Evolutionary conservation across 2,113 vertebrate species (phyloP).

Genomic region (Sinocyclocheilus rhinocerous): DNA sequence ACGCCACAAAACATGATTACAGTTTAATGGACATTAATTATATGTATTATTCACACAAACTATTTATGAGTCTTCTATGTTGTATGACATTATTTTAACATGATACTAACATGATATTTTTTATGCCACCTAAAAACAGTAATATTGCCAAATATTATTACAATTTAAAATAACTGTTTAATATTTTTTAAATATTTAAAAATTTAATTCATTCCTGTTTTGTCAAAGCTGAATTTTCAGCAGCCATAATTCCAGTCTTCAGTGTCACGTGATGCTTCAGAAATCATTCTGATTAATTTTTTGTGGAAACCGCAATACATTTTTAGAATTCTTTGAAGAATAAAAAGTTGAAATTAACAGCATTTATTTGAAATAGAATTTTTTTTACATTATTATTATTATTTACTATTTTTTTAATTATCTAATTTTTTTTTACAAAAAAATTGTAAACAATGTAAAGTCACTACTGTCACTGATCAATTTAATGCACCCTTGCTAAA

Average conservation of each 20-base stretch:
- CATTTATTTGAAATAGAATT: no score
- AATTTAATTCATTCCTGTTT: no score
- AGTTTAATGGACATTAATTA: no score
- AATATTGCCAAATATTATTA: neutral
- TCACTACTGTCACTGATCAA: no score
- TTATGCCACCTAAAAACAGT: neutral
- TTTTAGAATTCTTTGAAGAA: neutral
- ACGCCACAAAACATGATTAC: neutral
- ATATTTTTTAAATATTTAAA: no score
- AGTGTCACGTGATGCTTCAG: neutral
- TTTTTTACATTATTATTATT: no score
- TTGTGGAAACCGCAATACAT: neutral
- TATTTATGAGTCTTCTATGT: no score
- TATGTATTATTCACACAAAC: no score
- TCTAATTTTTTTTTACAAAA: no score
- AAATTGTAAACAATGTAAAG: no score
- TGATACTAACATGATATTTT: neutral
- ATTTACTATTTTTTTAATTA: no score
- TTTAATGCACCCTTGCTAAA: neutral
- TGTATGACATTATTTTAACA: no score
- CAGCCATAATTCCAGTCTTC: neutral
- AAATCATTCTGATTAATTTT: neutral
- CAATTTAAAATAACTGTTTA: neutral
- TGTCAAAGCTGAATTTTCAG: neutral
- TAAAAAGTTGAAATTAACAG: neutral